Base-by-base conservation (phyloP, 2,797 vertebrate species). In the Trichosurus vulpecula region DNA sequence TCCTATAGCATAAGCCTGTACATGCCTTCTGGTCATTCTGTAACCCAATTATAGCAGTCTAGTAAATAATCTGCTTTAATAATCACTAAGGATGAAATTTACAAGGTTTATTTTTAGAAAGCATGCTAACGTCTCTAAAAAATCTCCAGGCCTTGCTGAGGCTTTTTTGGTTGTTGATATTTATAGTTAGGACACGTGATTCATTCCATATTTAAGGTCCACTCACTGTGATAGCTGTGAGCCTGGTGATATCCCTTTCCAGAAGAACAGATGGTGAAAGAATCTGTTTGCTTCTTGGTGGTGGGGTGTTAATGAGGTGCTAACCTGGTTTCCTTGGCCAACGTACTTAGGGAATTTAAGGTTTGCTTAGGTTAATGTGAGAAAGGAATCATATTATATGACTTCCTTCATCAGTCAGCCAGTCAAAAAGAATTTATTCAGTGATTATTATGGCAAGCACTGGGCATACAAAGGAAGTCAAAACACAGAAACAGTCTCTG, bases 91-190 rank as follows among this genome's bases (percentile, higher is more conserved):
- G 97, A 89, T 94, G 94, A 98, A 98, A 97, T 96, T 97, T 97
- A 98, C 97, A 97, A 90, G 98, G 54, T 97, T 87, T 94, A 52
- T 97, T 98, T 98, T 98, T 98, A 97, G 97, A 97, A 98, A 97
- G 95, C 95, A 97, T 97, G 97, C 93, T 97, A 94, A 90, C 97
- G 97, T 95, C 94, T 97, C 98, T 97, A 87, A 96, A 81, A 96
- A 91, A 96, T 97, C 97, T 98, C 96, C 91, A 95, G 16, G 94
- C 56, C 93, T 96, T 30, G 41, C 74, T 93, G 97, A 97, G 58
- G 93, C 96, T 96, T 94, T 94, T 95, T 97, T 92, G n/a, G 2
- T 89, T 95, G 89, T 87, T 98, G 93, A 95, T 97, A 89, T 96
- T 97, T 97, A 93, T 96, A 91, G 41, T 53, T 92, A 95, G 95